Evolutionary conservation across 2,888 invertebrate genomes (phyloP).

Genomic region (Mythimna vitellina): DNA sequence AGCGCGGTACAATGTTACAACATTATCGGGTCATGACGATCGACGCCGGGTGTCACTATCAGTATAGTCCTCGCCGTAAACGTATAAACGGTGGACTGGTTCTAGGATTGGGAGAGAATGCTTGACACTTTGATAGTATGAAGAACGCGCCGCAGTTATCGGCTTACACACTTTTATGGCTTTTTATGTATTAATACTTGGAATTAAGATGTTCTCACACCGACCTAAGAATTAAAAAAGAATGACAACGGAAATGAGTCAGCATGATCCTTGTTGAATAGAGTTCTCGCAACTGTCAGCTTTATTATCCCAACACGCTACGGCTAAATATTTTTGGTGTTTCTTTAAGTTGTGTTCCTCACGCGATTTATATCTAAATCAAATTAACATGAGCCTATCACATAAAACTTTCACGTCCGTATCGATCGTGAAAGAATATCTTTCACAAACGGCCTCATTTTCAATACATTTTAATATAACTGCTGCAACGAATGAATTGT

Average conservation of each 20-base stretch:
- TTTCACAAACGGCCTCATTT: slow-evolving; percentile 56
- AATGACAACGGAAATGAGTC: slow-evolving; percentile 60
- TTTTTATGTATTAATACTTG: slow-evolving; percentile 56
- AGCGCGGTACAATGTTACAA: slow-evolving; percentile 70
- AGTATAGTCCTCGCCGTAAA: slow-evolving; percentile 68
- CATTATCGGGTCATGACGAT: slow-evolving; percentile 80
- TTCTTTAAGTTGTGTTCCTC: slow-evolving; percentile 14
- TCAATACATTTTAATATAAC: slow-evolving; percentile 50
- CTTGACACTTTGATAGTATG: slow-evolving; percentile 57
- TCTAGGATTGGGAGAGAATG: slow-evolving; percentile 65
- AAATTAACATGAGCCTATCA: slow-evolving; percentile 38
- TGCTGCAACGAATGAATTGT: slow-evolving; percentile 56
- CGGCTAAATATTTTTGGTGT: slow-evolving; percentile 27
- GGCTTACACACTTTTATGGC: slow-evolving; percentile 58
- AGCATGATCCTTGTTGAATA: slow-evolving; percentile 53
- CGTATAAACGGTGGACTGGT: slow-evolving; percentile 68
- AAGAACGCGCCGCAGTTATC: slow-evolving; percentile 61
- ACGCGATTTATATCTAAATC: slow-evolving; percentile 42
- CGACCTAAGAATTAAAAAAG: slow-evolving; percentile 49
- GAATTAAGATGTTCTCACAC: slow-evolving; percentile 55
- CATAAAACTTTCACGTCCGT: slow-evolving; percentile 23
- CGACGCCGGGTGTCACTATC: slow-evolving; percentile 77
- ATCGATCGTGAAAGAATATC: slow-evolving; percentile 42
- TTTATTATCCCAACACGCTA: slow-evolving; percentile 25
- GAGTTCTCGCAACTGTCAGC: slow-evolving; percentile 49